These are phyloP conservation scores for Eudemis profundana DNA, from an alignment of 2,888 invertebrate species.

Conservation along the genomic window DNA sequence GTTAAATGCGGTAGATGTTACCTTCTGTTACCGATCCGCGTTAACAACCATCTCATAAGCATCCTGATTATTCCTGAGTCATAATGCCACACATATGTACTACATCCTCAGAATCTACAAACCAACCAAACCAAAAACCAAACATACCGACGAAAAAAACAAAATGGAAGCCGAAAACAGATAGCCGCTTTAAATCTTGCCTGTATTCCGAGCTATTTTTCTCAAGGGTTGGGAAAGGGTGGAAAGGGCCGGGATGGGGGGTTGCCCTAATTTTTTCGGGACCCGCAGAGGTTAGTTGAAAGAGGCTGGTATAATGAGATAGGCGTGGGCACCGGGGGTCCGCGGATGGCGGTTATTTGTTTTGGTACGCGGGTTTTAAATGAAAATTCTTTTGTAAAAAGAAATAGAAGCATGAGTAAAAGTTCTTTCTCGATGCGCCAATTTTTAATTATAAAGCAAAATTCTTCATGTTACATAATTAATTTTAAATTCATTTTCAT, in stretches of 20 bases:
- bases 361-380: slow-evolving; percentile 1
- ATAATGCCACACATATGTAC: neutral
- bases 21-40: no score
- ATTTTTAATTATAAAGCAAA: no score
- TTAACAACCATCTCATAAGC: no score
- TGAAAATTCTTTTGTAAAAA: slow-evolving; percentile 1
- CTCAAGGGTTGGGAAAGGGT: slow-evolving; percentile 73
- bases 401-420: neutral
- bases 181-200: slow-evolving; percentile 76
- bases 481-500: no score
- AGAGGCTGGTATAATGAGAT: slow-evolving; percentile 61
- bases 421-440: no score
- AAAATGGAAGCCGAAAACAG: slow-evolving; percentile 53
- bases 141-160: slow-evolving; percentile 21
- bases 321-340: slow-evolving; percentile 42
- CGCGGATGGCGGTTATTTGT: slow-evolving; percentile 10
- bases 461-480: no score
- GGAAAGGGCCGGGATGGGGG: slow-evolving; percentile 53
- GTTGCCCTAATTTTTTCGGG: slow-evolving; percentile 79
- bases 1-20: no score
- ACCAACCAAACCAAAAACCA: neutral
- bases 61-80: neutral
- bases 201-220: slow-evolving; percentile 83
- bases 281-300: slow-evolving; percentile 68
- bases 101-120: neutral